Evolutionary conservation across 2,113 vertebrate species (phyloP), one percentile per base, ranked within the genome.

Genomic region (Dissostichus mawsoni): DNA sequence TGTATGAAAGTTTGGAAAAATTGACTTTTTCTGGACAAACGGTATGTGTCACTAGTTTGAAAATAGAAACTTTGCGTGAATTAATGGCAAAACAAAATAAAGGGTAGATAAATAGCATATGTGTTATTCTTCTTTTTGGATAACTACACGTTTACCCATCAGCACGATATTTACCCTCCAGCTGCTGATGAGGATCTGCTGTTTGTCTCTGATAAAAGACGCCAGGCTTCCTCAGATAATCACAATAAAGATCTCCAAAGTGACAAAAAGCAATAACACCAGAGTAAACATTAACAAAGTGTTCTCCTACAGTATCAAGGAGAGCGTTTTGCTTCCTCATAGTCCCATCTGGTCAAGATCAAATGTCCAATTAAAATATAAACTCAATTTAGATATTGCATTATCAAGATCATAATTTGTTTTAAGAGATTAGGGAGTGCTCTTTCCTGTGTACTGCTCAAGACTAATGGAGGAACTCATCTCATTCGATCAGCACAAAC

Each of bases 341-440:
- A 25, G 3, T 20, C 63, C 58, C 20, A 76, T 85, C 29, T 73
- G 67, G 69, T 72, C 29, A 74, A 50, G 11, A 74, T 82, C 69
- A 70, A 53, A 67, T 82, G 62, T 70, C 68, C 36, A 41, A 62
- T 41, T 18, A 62, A 41, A 12, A 48, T 18, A 11, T 5, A 25
- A 41, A 51, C 29, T 68, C 56, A n/a, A 2, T 72, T 79, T 51
- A 25, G 10, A 50, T 44, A 56, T 41, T 69, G 29, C 44, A 66
- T 81, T 74, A 72, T 69, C 23, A 62, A 44, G 69, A 79, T 61
- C 68, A 66, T 68, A 79, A 86, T 74, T 81, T 70, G 56, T 68
- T 79, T 87, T 53, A 77, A 78, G 59, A 81, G 74, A 78, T 81
- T 70, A 80, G 63, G 51, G 23, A 74, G 80, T 66, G 25, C 9